Conservation (phyloP, 2,888 invertebrate genomes). For the Terebella lapidaria region DNA sequence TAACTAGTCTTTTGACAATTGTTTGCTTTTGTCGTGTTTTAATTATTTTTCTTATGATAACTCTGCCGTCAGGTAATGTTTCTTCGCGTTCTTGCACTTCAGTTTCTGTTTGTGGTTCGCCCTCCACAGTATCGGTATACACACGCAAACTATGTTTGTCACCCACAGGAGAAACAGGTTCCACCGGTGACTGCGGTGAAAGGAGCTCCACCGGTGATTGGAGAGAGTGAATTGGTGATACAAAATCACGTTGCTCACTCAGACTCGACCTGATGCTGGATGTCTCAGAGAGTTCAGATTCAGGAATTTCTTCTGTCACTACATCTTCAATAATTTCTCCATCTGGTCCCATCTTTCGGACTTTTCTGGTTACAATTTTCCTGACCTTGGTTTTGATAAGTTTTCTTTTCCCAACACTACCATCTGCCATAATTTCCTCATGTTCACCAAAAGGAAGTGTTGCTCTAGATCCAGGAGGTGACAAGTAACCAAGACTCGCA, state of each 20-base stretch:
- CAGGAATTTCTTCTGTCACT: constrained; percentile 23
- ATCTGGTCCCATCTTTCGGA: constrained; percentile 21
- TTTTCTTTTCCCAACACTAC: constrained; percentile 32
- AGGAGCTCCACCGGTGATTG: constrained; percentile 1
- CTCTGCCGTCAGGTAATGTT: constrained; percentile 26
- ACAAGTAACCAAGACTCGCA: background rate
- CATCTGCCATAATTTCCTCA: constrained; percentile 33
- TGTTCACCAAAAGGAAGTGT: constrained; percentile 8
- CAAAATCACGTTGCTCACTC: constrained; percentile 11
- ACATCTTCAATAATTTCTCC: constrained; percentile 23
- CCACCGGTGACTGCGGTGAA: background rate
- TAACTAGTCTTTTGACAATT: constrained; percentile 26
- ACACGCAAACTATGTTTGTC: background rate
- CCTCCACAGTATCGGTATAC: constrained; percentile 27
- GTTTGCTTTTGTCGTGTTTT: constrained; percentile 35
- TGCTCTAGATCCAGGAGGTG: background rate
- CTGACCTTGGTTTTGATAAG: constrained; percentile 13
- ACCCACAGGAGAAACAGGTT: background rate
- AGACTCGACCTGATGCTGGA: constrained; percentile 15
- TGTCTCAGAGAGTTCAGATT: constrained; percentile 18
- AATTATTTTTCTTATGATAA: constrained; percentile 32
- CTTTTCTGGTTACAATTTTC: constrained; percentile 10
- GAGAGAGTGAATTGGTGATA: constrained; percentile 7
- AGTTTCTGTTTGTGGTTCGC: constrained; percentile 25
- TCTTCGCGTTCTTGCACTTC: constrained; percentile 28